Percentiles rank a stretch among this genome's conserved stretches.
Conservation (phyloP, 2,797 vertebrate species). For the Eutrigla gurnardus region DNA sequence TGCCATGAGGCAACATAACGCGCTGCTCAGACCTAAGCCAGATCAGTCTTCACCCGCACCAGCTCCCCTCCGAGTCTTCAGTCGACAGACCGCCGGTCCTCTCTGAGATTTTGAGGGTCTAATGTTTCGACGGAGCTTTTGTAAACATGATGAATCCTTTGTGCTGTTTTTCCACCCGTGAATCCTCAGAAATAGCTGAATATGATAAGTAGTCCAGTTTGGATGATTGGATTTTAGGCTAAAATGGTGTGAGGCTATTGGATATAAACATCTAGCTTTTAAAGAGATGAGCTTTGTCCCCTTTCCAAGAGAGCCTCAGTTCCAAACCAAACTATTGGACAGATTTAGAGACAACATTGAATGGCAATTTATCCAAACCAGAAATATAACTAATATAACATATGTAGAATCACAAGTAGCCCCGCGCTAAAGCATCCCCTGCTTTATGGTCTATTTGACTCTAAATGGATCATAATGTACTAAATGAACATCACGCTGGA, state of each 20-base stretch:
- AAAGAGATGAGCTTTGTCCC: background rate
- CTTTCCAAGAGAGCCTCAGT: background rate
- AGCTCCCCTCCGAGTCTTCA: conserved; percentile 4
- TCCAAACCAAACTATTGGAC: background rate
- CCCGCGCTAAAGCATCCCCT: too few species aligned
- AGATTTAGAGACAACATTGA: background rate
- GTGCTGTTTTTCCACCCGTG: background rate
- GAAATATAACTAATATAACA: too few species aligned
- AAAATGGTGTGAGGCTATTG: background rate
- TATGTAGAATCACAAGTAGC: too few species aligned
- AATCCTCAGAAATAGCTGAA: background rate
- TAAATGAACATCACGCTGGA: too few species aligned
- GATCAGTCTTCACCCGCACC: conserved; percentile 11
- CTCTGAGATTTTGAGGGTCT: background rate
- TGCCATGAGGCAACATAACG: conserved; percentile 11
- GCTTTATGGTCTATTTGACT: too few species aligned
- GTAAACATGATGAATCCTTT: background rate
- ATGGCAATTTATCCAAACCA: background rate
- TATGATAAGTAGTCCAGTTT: background rate
- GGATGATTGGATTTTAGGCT: background rate
- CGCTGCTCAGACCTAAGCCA: conserved; percentile 17
- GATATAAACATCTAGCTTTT: background rate
- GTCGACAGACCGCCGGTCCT: background rate
- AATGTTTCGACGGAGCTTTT: background rate
- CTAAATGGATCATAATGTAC: too few species aligned